Evolutionary conservation across 1,140 invertebrate genomes (phyloP).

Genomic region (Drosophila sproati): DNA sequence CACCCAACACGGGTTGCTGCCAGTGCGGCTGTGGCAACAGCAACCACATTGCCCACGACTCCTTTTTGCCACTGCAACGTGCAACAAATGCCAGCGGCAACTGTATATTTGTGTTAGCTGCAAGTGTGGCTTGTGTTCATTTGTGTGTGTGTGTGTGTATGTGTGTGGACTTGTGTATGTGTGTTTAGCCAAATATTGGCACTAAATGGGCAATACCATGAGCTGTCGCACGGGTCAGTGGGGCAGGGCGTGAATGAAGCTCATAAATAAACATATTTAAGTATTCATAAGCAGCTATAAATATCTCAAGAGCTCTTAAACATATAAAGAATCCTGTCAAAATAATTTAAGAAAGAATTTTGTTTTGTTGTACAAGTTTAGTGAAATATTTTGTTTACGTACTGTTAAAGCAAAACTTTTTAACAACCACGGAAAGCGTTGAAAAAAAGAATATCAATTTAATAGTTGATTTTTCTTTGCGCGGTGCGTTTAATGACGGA

Average conservation of each 20-base stretch:
- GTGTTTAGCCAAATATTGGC: conserved; percentile 48
- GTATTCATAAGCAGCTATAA: background rate
- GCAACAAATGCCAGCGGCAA: conserved; percentile 18
- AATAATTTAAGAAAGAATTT: no score
- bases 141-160: conserved; percentile 14
- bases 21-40: conserved; percentile 16
- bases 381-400: no score
- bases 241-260: background rate
- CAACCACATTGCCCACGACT: background rate
- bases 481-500: no score
- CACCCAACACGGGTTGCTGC: conserved; percentile 1
- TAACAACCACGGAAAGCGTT: no score
- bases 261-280: background rate
- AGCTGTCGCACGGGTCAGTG: background rate
- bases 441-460: no score
- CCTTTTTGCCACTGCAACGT: conserved; percentile 2
- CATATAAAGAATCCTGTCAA: no score
- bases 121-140: background rate
- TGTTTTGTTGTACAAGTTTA: no score
- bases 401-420: no score
- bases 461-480: no score
- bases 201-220: conserved; percentile 8
- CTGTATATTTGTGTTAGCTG: conserved; percentile 12
- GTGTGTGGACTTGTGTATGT: conserved; percentile 2
- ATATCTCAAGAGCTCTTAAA: background rate